Evolutionary conservation across 2,888 invertebrate genomes (phyloP).

Genomic region (Tipula unca): DNA sequence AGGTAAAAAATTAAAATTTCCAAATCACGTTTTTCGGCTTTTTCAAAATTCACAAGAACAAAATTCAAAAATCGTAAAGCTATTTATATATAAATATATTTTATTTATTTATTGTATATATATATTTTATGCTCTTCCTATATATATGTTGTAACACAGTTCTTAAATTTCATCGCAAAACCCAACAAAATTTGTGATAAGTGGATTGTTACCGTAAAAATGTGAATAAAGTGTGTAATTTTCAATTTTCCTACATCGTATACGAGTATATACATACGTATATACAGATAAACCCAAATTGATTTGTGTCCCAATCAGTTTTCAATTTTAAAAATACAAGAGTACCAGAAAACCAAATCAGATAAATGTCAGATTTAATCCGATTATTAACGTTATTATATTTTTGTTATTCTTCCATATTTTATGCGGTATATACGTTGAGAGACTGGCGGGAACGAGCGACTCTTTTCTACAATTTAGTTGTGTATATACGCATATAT

Average conservation of each 20-base stretch:
- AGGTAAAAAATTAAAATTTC: not conserved
- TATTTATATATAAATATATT: not conserved
- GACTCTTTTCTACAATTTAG: not conserved
- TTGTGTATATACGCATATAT: too few relatives aligned
- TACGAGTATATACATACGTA: not conserved
- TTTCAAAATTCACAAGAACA: not conserved
- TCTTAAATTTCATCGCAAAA: not conserved
- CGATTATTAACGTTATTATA: not conserved
- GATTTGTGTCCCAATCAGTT: not conserved
- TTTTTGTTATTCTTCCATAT: not conserved
- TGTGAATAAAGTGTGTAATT: conserved; percentile 3
- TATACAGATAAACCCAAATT: not conserved
- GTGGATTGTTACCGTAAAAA: not conserved
- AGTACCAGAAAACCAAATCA: not conserved
- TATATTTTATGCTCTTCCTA: not conserved
- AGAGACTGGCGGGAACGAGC: too few relatives aligned
- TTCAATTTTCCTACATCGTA: not conserved
- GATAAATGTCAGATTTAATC: conserved; percentile 8
- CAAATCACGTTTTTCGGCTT: not conserved
- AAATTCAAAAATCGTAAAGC: not conserved
- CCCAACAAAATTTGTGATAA: not conserved
- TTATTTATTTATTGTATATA: not conserved
- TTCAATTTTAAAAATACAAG: not conserved
- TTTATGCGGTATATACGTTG: too few relatives aligned
- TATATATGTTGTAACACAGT: not conserved